A percentile compares a stretch with the other conserved stretches of the same genome.
Evolutionary conservation across 2,888 invertebrate genomes (phyloP).

Genomic region (Catocala sponsa): DNA sequence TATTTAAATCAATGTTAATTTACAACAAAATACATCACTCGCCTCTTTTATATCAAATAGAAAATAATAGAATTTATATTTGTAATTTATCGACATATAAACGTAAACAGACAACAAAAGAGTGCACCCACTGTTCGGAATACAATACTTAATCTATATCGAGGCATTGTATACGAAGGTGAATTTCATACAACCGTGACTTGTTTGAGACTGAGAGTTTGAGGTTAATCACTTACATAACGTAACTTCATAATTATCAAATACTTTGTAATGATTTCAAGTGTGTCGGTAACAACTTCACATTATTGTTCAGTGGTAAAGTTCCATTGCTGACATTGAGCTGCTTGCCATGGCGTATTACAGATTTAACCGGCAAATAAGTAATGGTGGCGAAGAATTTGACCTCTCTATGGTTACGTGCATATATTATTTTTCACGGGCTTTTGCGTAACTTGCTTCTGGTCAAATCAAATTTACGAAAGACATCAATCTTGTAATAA

Average conservation of each 20-base stretch:
- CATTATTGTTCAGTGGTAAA: conserved; percentile 44
- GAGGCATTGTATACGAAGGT: conserved; percentile 58
- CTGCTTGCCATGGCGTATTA: conserved; percentile 11
- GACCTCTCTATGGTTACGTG: background rate
- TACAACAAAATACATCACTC: no score
- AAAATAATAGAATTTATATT: no score
- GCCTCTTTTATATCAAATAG: no score
- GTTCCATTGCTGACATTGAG: conserved; percentile 30
- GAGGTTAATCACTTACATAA: conserved; percentile 59
- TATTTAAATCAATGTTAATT: no score
- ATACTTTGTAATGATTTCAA: conserved; percentile 42
- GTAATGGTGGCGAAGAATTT: conserved; percentile 10
- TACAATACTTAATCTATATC: conserved; percentile 3
- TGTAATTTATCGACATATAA: no score
- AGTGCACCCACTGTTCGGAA: background rate
- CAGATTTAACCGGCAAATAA: conserved; percentile 6
- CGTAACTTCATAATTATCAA: conserved; percentile 45
- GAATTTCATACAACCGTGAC: conserved; percentile 56
- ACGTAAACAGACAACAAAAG: no score
- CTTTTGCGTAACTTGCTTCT: no score
- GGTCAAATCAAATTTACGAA: no score
- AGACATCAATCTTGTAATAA: no score
- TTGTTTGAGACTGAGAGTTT: conserved; percentile 53
- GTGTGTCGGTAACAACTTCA: conserved; percentile 41
- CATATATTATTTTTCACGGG: no score